Evolutionary conservation across 2,113 vertebrate genomes (phyloP), one percentile per base, ranked within the genome.

Genomic region (Turnix velox): DNA sequence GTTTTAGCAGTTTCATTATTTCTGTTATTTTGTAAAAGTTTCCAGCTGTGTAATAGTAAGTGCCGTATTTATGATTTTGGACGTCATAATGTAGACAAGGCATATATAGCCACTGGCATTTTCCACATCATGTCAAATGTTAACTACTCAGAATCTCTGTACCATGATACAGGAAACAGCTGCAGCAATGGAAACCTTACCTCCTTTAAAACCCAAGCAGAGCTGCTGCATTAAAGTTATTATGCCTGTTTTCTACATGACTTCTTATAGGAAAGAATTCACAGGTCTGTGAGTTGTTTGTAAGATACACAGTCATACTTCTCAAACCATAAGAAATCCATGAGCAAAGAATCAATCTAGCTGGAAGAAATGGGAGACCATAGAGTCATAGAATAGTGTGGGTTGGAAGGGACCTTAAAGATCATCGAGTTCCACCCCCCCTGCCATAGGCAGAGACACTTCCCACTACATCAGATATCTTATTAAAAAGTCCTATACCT

Each of bases 251-350:
- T 68, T 75, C 31, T 61, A 45, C 2, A 15, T 46, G 19, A 72
- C 14, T 3, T 51, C n/a, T 72, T 8, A 10, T n/a, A 39, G 0
- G 5, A 51, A 91, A 75, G 31, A 75, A 84, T 35, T 73, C 37
- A 39, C 5, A 46, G 42, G 22, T 62, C 25, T 14, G 2, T 46
- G 30, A 58, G 17, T 35, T 62, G 3, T 45, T 43, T 69, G 12
- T 87, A 66, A 81, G 25, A 54, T 20, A 37, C 14, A 18, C 4
- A 9, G 37, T 27, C 14, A 40, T n/a, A 30, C 11, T 31, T 28
- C n/a, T 81, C 33, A n/a, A 8, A 10, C 19, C 0, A 0, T 22
- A 65, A 84, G 14, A 80, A 20, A 25, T 4, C 7, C 7, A n/a
- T 0, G 5, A 79, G 24, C 7, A 43, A 83, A 90, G 55, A 86